Base-by-base conservation (phyloP, 2,888 invertebrate species). In the Keiferia lycopersicella region DNA sequence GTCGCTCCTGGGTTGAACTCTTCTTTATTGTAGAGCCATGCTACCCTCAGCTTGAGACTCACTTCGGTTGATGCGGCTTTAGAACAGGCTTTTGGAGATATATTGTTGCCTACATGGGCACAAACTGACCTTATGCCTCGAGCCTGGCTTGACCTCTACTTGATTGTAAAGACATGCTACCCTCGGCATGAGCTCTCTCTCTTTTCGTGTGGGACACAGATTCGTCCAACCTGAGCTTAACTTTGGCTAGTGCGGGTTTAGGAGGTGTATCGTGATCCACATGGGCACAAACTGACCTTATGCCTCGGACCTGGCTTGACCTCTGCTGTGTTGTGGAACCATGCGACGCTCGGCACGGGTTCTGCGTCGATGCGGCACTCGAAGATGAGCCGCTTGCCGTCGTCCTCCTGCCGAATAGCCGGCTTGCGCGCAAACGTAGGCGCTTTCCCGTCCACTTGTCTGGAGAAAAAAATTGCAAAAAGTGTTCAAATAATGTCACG, bases 381-480 rank as follows among this genome's bases (percentile, higher is more conserved):
- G 92, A 98, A 98, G 78, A 98, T 94, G 76, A 98, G 93, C 85
- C 97, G 94, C 92, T 97, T 97, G 78, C 98, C 98, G 89, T 98
- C 98, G 88, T 98, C 98, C 90, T 98, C 98, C 91, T 99, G 98
- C 85, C 98, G 94, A 90, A 99, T 99, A 77, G 98, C 96, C 69
- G 98, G 98, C 92, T 98, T 98, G 93, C 98, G 98, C 91, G 98
- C 96, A 93, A 99, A 99, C 83, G 98, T 98, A 82, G 98, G 98
- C 91, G 98, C 98, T 90, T 97, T 96, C 84, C 98, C 98, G 93
- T 98, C 98, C 93, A 98, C 97, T 97, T 98, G 98, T 94, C 98
- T 98, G 92, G 66, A n/a, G n/a, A 62, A 51, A 58, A 34, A 38
- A 59, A 53, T 57, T 10, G 56, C 0, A 50, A 65, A 66, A 51